Evolutionary conservation across 2,113 vertebrate genomes (phyloP).

Genomic region (Gasterosteus aculeatus): DNA sequence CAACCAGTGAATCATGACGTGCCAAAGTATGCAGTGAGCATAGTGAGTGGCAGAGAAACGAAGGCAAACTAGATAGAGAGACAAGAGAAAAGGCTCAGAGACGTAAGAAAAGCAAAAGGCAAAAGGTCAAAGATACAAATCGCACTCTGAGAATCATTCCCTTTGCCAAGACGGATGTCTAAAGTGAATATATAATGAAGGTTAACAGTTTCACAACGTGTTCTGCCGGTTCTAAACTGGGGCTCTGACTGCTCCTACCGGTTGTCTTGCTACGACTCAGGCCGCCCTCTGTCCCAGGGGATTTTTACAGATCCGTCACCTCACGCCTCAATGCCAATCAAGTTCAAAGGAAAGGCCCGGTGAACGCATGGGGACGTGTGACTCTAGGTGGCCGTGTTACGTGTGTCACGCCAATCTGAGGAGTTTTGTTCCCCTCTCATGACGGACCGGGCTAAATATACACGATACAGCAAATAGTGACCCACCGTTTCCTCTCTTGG

Average conservation of each 20-base stretch:
- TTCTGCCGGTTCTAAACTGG: conserved; percentile 59
- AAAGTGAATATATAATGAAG: conserved; percentile 68
- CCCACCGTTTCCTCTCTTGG: conserved; percentile 52
- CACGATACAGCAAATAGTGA: conserved; percentile 45
- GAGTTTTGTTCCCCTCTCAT: conserved; percentile 68
- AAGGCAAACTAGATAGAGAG: conserved; percentile 41
- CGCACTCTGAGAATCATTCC: conserved; percentile 34
- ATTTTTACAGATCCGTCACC: conserved; percentile 70
- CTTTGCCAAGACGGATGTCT: conserved; percentile 62
- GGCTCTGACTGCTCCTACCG: conserved; percentile 55
- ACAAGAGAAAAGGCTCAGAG: conserved; percentile 11
- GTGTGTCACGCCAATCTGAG: conserved; percentile 62
- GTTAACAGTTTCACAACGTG: conserved; percentile 69
- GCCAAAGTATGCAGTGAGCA: conserved; percentile 63
- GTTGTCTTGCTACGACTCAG: conserved; percentile 61
- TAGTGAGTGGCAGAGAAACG: conserved; percentile 43
- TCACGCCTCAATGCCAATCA: conserved; percentile 67
- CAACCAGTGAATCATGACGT: conserved; percentile 75
- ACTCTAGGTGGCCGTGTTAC: conserved; percentile 66
- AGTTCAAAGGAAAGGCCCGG: conserved; percentile 60
- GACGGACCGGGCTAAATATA: conserved; percentile 74
- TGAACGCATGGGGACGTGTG: conserved; percentile 69
- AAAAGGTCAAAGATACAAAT: conserved; percentile 50
- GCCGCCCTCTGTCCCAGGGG: conserved; percentile 64
- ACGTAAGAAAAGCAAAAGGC: conserved; percentile 24